Percentiles rank a stretch among this genome's conserved stretches.
phyloP scores from a whole-genome alignment of 2,888 invertebrate species.

The Siphonodentalium dalli region DNA sequence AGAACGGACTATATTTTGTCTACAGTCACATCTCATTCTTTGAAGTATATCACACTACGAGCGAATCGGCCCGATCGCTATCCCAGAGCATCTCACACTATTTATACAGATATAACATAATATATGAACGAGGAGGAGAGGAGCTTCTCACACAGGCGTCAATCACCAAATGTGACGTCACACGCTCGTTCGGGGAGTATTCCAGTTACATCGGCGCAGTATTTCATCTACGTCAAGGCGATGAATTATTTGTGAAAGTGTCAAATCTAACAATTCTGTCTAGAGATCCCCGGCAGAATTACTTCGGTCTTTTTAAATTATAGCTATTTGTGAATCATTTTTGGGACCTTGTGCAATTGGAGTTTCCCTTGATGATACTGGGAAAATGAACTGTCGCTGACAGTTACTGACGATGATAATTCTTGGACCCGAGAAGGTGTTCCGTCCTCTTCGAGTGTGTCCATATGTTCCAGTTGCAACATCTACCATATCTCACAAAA shows the following conservation, averaged over 20 bases:
- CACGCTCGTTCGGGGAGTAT: slow-evolving; percentile 53
- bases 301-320: slow-evolving; percentile 53
- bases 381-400: no score
- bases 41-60: slow-evolving; percentile 34
- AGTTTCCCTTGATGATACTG: no score
- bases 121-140: slow-evolving; percentile 53
- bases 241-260: slow-evolving; percentile 56
- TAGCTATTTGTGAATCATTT: no score
- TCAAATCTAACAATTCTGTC: slow-evolving; percentile 51
- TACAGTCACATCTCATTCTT: slow-evolving; percentile 55
- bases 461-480: no score
- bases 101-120: slow-evolving; percentile 52
- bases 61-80: slow-evolving; percentile 21
- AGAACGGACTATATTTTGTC: slow-evolving; percentile 51
- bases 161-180: slow-evolving; percentile 51
- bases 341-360: no score
- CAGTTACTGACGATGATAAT: no score
- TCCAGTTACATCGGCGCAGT: slow-evolving; percentile 57
- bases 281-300: slow-evolving; percentile 48
- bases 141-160: slow-evolving; percentile 54
- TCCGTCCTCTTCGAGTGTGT: no score
- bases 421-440: no score
- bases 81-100: slow-evolving; percentile 46
- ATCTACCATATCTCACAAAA: no score
- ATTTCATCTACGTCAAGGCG: slow-evolving; percentile 50